Conservation (phyloP, 2,113 vertebrate genomes). For the Leucoraja erinaceus region DNA sequence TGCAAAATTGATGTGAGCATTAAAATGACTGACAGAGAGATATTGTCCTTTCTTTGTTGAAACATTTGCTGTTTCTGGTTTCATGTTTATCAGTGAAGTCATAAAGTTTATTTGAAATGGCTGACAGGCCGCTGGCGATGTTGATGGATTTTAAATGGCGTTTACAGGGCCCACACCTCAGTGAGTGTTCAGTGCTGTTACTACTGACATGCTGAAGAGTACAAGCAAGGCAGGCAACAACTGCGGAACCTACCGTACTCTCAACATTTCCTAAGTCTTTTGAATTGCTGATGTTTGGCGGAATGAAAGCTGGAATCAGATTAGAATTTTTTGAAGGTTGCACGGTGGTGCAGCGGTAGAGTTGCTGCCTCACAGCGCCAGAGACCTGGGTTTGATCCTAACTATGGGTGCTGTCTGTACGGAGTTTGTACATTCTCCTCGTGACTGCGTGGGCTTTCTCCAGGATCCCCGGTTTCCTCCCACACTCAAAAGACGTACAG, state of each 20-base stretch:
- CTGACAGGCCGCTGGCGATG: background rate
- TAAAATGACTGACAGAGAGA: background rate
- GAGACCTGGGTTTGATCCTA: no score
- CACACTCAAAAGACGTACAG: no score
- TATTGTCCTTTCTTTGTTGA: constrained; percentile 11
- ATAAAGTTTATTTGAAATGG: constrained; percentile 33
- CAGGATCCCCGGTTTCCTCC: no score
- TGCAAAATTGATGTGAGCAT: background rate
- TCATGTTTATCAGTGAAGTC: constrained; percentile 1
- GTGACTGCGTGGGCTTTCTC: no score
- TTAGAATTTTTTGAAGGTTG: background rate
- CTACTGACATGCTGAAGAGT: background rate
- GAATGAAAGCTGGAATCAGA: background rate
- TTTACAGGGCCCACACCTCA: background rate
- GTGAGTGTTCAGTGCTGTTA: background rate
- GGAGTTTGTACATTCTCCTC: no score
- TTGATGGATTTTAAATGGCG: background rate
- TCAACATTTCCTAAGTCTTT: background rate
- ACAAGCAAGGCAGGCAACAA: background rate
- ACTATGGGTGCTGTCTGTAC: no score
- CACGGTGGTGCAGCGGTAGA: no score
- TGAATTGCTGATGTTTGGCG: background rate
- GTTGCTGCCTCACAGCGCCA: no score
- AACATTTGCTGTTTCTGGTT: background rate
- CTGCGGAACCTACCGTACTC: background rate